Evolutionary conservation across 2,888 invertebrate species (phyloP), one percentile per base, ranked within the genome.

Genomic region (Macrophya alboannulata): DNA sequence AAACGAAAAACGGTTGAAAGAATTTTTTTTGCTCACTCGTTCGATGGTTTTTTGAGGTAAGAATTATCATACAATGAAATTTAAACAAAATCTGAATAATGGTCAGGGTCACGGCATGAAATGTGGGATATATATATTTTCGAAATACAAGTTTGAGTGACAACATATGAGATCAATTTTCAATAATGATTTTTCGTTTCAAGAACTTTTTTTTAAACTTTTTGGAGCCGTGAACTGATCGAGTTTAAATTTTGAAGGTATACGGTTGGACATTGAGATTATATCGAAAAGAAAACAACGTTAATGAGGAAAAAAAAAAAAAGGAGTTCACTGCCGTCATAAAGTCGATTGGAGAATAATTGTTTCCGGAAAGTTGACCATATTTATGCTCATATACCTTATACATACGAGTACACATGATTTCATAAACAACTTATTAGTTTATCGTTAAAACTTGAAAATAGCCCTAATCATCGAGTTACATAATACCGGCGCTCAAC

Each of bases 381-480:
- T n/a, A n/a, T 74, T 74, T 25, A 74, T 12, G 6, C 5, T 21
- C 4, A 21, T 5, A 25, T n/a, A n/a, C n/a, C n/a, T n/a, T n/a
- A n/a, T n/a, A n/a, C n/a, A n/a, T n/a, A 4, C n/a, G 25, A 55
- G 48, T 48, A 48, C 15, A 9, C 55, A 25, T 48, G 48, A 74
- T 74, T 74, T 74, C 21, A 21, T 45, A 25, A 74, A 25, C 43
- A n/a, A 45, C 43, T 21, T 74, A n/a, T 45, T n/a, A 45, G 43
- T 74, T 74, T 43, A 10, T 43, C 72, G 45, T 77, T 77, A 77
- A 77, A 77, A 77, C 55, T 55, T 55, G 55, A 77, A 77, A 77
- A 77, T 31, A 15, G 37, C n/a, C 51, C 77, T 17, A 77, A 77
- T 55, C 51, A 55, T 55, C 77, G 55, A 17, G 31, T 77, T 77